Evolutionary conservation across 2,888 invertebrate species (phyloP), one percentile per base, ranked within the genome.

Genomic region (Heliconius ethilla): DNA sequence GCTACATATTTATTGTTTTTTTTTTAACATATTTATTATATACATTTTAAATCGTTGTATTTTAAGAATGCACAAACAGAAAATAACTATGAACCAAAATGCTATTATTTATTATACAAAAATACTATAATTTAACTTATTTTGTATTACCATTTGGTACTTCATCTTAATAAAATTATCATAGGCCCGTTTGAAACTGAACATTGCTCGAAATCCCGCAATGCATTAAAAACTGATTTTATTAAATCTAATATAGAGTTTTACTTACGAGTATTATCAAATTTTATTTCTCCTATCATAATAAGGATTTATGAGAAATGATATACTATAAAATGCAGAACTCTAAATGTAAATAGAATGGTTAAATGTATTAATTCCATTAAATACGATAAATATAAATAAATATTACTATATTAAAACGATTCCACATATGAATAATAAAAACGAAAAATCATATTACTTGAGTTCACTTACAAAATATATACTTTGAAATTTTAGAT

Each of bases 101-200:
- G 7, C 6, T 6, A 27, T 63, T 25, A 59, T 59, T 59, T 59
- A 59, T 59, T 22, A n/a, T 59, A 59, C n/a, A 59, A 25, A 25
- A 13, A 27, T 63, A 63, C 25, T 25, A 63, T 27, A 63, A 7
- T 27, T 40, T 63, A 74, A 63, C 40, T 63, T 74, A 74, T 65
- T 74, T 74, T 45, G 22, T 59, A 65, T 29, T 66, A 69, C 40
- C 69, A 3, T 66, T 62, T 51, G 62, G 15, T 62, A 63, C 7
- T 33, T 66, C 67, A 79, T 70, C 59, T 80, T 76, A 76, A 69
- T 74, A 40, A 63, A 59, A 74, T 80, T 73, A 59, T 67, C 78
- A 73, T 87, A 87, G 87, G 87, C 87, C 87, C 79, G 80, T 81
- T 84, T 82, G 88, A 86, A 88, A 87, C 87, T 79, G 40, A 59